These are phyloP conservation scores for Stenodema calcarata DNA, from an alignment of 2,888 invertebrate genomes.

Conservation along the genomic window DNA sequence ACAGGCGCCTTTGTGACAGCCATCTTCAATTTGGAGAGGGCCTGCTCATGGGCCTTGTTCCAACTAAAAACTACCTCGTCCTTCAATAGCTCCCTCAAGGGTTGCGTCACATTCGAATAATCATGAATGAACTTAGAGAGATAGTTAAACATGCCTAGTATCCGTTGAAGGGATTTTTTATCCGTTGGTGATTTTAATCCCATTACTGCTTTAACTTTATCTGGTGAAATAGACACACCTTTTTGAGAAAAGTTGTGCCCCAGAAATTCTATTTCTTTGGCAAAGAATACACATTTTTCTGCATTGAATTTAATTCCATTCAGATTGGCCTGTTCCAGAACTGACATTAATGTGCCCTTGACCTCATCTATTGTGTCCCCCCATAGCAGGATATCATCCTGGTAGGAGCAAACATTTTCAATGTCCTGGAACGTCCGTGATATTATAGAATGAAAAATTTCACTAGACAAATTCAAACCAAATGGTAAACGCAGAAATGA, in stretches of 20 bases:
- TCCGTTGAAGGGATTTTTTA: background rate
- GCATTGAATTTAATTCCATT: constrained; percentile 57
- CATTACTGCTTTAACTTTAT: background rate
- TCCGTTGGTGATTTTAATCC: background rate
- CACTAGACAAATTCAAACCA: constrained; percentile 59
- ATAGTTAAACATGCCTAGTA: constrained; percentile 47
- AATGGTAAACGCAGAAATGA: constrained; percentile 59
- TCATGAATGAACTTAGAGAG: constrained; percentile 55
- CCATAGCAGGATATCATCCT: constrained; percentile 53
- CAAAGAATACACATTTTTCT: constrained; percentile 57
- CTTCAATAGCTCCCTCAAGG: constrained; percentile 53
- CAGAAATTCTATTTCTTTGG: constrained; percentile 56
- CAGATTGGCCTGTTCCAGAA: constrained; percentile 6
- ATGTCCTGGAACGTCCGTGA: constrained; percentile 48
- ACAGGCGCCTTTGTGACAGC: constrained; percentile 54
- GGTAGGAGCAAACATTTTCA: constrained; percentile 41
- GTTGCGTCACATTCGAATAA: constrained; percentile 45
- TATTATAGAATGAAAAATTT: constrained; percentile 42
- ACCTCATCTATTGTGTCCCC: constrained; percentile 32
- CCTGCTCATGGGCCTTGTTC: constrained; percentile 49
- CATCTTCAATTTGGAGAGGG: constrained; percentile 47
- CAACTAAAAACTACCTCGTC: constrained; percentile 51
- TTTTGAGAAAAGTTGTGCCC: constrained; percentile 57
- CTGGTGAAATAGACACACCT: background rate
- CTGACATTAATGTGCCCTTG: constrained; percentile 39